Conservation (phyloP, 2,113 vertebrate genomes). For the Chiloscyllium plagiosum region DNA sequence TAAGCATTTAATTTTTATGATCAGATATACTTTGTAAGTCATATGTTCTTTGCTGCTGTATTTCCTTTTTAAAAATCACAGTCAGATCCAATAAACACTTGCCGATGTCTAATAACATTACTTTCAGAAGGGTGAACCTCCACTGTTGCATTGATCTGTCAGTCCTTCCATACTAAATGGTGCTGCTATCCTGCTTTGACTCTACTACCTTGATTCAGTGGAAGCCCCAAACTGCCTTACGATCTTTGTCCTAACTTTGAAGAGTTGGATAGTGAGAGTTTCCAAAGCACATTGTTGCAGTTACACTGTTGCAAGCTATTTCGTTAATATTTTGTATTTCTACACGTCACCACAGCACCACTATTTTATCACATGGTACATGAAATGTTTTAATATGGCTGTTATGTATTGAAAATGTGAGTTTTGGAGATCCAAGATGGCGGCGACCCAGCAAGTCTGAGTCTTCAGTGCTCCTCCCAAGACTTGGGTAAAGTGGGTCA, state of each 20-base stretch:
- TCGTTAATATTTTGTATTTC: neutral
- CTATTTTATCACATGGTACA: neutral
- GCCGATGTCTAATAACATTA: neutral
- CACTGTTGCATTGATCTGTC: neutral
- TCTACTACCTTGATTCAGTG: neutral
- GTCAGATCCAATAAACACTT: neutral
- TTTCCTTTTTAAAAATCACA: neutral
- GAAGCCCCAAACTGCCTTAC: neutral
- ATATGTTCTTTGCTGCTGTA: neutral
- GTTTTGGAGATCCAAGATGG: too few relatives aligned
- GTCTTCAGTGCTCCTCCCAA: too few relatives aligned
- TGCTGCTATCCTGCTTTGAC: neutral
- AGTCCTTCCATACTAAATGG: neutral
- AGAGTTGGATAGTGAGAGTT: neutral
- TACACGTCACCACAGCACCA: neutral
- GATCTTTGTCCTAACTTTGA: neutral
- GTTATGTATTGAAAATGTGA: neutral
- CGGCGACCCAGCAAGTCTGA: too few relatives aligned
- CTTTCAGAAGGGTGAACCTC: neutral
- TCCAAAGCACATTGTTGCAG: neutral
- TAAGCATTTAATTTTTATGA: neutral
- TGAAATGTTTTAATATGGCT: neutral
- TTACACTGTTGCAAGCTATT: neutral
- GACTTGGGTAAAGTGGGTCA: too few relatives aligned
- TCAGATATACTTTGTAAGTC: neutral